Conservation (phyloP, 2,888 invertebrate species). For the Cephus runcator region DNA sequence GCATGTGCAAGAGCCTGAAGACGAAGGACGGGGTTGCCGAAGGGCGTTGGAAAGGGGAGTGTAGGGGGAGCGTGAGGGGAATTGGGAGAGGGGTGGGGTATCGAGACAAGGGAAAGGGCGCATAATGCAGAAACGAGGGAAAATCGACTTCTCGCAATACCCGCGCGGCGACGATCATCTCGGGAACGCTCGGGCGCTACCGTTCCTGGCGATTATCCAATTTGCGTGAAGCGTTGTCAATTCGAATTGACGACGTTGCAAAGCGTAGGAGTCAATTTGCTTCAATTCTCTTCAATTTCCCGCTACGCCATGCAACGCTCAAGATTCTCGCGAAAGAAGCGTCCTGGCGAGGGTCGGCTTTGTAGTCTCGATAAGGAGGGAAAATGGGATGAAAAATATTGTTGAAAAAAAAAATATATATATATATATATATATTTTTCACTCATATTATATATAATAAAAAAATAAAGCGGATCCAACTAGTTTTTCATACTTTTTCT, state of each 20-base stretch:
- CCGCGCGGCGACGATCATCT: neutral
- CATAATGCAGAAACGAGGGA: constrained; percentile 8
- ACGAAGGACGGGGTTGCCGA: neutral
- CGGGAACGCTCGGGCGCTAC: neutral
- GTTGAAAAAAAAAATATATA: neutral
- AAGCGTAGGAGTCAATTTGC: constrained; percentile 47
- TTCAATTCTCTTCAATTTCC: constrained; percentile 41
- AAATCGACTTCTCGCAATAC: neutral
- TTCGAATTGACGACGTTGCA: constrained; percentile 42
- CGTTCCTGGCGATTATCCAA: constrained; percentile 50
- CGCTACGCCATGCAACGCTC: constrained; percentile 24
- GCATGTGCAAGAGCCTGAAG: neutral
- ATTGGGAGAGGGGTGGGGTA: neutral
- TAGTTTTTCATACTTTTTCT: neutral
- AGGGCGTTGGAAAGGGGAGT: constrained; percentile 3
- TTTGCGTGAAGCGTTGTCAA: constrained; percentile 53
- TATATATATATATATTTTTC: too few species aligned
- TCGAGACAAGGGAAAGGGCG: constrained; percentile 4
- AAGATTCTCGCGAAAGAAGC: neutral
- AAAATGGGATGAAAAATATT: constrained; percentile 17
- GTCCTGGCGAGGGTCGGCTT: neutral
- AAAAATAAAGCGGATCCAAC: neutral
- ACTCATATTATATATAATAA: neutral
- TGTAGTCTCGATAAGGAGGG: constrained; percentile 29
- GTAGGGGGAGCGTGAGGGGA: neutral